A percentile compares a stretch with the other conserved stretches of the same genome.
Conservation (phyloP, 1,140 invertebrate genomes). For the Zaprionus ornatus region DNA sequence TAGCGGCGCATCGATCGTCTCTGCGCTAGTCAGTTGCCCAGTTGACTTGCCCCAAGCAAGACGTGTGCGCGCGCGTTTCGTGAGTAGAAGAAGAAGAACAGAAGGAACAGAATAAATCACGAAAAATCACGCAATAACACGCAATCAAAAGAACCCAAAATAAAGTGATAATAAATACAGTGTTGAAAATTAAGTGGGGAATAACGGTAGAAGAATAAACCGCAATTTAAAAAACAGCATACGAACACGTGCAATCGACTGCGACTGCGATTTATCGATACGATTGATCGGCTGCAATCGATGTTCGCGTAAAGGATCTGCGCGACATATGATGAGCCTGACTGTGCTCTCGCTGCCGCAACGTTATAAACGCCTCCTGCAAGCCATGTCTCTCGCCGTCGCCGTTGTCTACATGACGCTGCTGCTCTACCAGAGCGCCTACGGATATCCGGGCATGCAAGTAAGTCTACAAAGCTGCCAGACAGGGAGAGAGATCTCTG, state of each 20-base stretch:
- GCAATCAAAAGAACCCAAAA: not conserved
- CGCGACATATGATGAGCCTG: slow-evolving; percentile 75
- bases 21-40: slow-evolving; percentile 52
- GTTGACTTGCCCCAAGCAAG: slow-evolving; percentile 64
- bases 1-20: not conserved
- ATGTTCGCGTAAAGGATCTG: slow-evolving; percentile 64
- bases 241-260: not conserved
- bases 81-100: not conserved
- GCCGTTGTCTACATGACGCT: slow-evolving; percentile 82
- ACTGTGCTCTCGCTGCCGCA: slow-evolving; percentile 82
- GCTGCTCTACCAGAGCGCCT: slow-evolving; percentile 82
- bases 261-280: slow-evolving; percentile 23
- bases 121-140: slow-evolving; percentile 1
- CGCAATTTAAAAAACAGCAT: not conserved
- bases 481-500: not conserved
- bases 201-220: not conserved
- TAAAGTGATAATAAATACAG: not conserved
- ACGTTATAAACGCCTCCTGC: slow-evolving; percentile 82
- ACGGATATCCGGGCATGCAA: slow-evolving; percentile 83
- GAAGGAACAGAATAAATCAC: slow-evolving; percentile 20
- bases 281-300: slow-evolving; percentile 43
- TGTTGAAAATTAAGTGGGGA: not conserved
- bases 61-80: slow-evolving; percentile 65
- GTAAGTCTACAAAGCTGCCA: slow-evolving; percentile 52
- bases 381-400: slow-evolving; percentile 83